phyloP scores from a whole-genome alignment of 2,888 invertebrate genomes.

The Caradrina kadenii region DNA sequence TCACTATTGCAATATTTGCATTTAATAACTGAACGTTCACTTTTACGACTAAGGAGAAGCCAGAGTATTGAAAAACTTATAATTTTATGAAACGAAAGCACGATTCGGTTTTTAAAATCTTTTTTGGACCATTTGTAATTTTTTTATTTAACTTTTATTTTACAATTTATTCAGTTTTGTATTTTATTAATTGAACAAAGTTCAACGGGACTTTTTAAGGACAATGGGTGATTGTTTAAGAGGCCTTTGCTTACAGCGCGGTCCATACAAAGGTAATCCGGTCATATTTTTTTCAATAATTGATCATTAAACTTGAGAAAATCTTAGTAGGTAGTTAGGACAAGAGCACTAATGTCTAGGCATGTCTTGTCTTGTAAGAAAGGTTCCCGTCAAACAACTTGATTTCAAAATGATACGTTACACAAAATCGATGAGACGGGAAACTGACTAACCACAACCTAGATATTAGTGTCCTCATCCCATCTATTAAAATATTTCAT shows the following conservation, averaged over 20 bases:
- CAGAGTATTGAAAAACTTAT: conserved; percentile 25
- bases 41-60: conserved; percentile 39
- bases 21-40: conserved; percentile 45
- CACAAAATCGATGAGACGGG: too few species aligned
- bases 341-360: too few species aligned
- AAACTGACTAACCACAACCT: too few species aligned
- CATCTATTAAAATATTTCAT: too few species aligned
- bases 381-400: too few species aligned
- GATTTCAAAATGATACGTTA: too few species aligned
- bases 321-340: too few species aligned
- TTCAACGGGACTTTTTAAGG: conserved; percentile 7
- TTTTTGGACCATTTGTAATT: background rate
- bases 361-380: too few species aligned
- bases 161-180: conserved; percentile 12
- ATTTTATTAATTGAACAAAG: conserved; percentile 1
- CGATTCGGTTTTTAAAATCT: conserved; percentile 5
- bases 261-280: too few species aligned
- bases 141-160: conserved; percentile 28
- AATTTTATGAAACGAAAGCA: conserved; percentile 37
- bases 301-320: too few species aligned
- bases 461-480: too few species aligned
- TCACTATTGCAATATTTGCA: conserved; percentile 52
- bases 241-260: background rate
- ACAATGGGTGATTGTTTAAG: background rate
- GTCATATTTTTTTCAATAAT: too few species aligned